Evolutionary conservation across 2,113 vertebrate genomes (phyloP).

Genomic region (Anoplopoma fimbria): DNA sequence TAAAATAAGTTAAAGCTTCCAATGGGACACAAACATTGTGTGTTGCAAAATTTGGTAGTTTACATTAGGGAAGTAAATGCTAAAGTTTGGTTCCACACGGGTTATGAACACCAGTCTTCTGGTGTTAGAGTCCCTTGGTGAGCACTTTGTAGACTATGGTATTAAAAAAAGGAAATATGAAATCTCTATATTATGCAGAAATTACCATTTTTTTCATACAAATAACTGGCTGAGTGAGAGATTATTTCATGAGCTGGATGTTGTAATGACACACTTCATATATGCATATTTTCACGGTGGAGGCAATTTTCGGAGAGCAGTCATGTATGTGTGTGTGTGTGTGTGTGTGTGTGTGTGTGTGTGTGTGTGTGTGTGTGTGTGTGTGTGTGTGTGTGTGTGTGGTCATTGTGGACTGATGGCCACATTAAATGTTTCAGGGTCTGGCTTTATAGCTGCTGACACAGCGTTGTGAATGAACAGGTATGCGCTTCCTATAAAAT

Average conservation of each 20-base stretch:
- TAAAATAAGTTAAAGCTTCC: no score
- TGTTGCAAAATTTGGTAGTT: no score
- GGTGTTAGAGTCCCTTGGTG: no score
- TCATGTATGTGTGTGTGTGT: background rate
- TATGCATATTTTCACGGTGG: conserved; percentile 40
- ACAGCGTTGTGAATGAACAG: conserved; percentile 37
- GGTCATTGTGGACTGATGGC: conserved; percentile 35
- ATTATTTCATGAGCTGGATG: conserved; percentile 37
- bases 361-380: background rate
- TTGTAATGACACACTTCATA: conserved; percentile 41
- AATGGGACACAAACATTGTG: no score
- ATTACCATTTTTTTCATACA: conserved; percentile 20
- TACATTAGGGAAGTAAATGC: no score
- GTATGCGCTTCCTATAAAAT: conserved; percentile 30
- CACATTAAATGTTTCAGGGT: conserved; percentile 48
- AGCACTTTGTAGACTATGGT: background rate
- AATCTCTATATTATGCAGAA: conserved; percentile 16
- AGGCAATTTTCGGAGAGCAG: conserved; percentile 43
- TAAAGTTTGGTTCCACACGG: no score
- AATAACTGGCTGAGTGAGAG: conserved; percentile 1
- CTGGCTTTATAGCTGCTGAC: conserved; percentile 62
- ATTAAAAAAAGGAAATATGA: background rate
- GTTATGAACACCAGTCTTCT: no score
- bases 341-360: conserved; percentile 15
- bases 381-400: conserved; percentile 16